Evolutionary conservation across 2,113 vertebrate species (phyloP), one percentile per base, ranked within the genome.

Genomic region (Corynorhinus townsendii): DNA sequence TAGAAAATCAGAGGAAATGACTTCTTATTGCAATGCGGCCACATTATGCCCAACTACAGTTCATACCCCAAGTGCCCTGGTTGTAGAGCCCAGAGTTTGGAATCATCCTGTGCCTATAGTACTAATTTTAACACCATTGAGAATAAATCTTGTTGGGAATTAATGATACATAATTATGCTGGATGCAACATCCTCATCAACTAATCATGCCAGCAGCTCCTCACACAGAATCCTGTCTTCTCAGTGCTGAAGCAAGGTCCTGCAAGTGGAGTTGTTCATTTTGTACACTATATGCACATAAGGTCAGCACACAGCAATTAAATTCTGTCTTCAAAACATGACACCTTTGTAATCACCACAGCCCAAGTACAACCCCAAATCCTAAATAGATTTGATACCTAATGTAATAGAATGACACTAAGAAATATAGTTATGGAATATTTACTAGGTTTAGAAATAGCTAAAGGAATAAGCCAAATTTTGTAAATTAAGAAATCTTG

Each of bases 91-190:
- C 11, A 45, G 38, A 35, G 45, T n/a, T 35, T 30, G 26, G 15
- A 7, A 22, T 49, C 45, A 24, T 40, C 22, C 17, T 83, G 2
- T 35, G 90, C 47, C 17, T 33, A 14, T 9, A 47, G 8, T 59
- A 49, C 56, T 56, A 71, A 59, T 26, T 68, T 75, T 22, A 91
- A 73, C 35, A 69, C 30, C 35, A 49, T 22, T 80, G 9, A 83
- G 91, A 93, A 80, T 38, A 93, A 52, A 54, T 82, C 54, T 64
- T 72, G 10, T 33, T 86, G 69, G 35, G 15, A 91, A 47, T 88
- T 83, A 5, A 72, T 62, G 71, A 47, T 77, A 86, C 24, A 10
- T n/a, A 6, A 22, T 92, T 76, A 56, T 45, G 22, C 10, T n/a
- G 49, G 33, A 16, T n/a, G 5, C 49, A 7, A 62, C 28, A 38